Percentiles rank a stretch among this genome's conserved stretches.
phyloP scores from a whole-genome alignment of 2,113 vertebrate species.

The Epinephelus moara region DNA sequence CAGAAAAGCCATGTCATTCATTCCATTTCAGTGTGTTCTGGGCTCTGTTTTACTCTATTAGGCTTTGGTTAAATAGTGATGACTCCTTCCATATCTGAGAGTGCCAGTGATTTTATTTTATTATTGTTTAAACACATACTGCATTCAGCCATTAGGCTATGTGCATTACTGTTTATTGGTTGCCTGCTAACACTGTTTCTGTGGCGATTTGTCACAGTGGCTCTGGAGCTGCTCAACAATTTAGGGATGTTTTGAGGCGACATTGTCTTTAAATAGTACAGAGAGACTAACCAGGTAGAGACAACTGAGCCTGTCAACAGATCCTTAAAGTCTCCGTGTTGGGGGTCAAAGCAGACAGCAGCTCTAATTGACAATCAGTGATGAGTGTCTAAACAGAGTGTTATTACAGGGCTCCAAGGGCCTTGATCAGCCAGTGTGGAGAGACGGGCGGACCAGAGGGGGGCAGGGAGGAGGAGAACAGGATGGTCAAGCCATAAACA shows the following conservation, averaged over 20 bases:
- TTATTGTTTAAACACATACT: slow-evolving; percentile 36
- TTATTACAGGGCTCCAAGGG: slow-evolving; percentile 54
- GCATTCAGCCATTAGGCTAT: slow-evolving; percentile 36
- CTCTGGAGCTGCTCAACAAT: slow-evolving; percentile 28
- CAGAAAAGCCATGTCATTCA: slow-evolving; percentile 65
- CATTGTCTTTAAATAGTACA: slow-evolving; percentile 29
- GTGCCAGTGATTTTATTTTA: slow-evolving; percentile 48
- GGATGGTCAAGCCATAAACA: slow-evolving; percentile 35
- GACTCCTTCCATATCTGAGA: slow-evolving; percentile 56
- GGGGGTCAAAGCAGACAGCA: slow-evolving; percentile 62
- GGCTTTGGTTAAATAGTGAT: slow-evolving; percentile 49
- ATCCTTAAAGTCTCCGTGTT: slow-evolving; percentile 60
- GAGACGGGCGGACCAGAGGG: slow-evolving; percentile 38
- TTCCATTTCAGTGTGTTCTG: slow-evolving; percentile 52
- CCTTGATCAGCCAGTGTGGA: slow-evolving; percentile 68
- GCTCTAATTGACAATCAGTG: slow-evolving; percentile 75
- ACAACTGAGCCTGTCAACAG: slow-evolving; percentile 67
- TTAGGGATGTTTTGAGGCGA: slow-evolving; percentile 35
- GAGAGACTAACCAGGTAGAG: slow-evolving; percentile 70
- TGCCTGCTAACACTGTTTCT: slow-evolving; percentile 9
- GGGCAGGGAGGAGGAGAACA: slow-evolving; percentile 12
- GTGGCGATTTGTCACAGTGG: neutral
- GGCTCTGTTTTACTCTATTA: slow-evolving; percentile 63
- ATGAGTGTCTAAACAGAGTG: slow-evolving; percentile 69
- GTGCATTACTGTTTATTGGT: slow-evolving; percentile 21